Base-by-base conservation (phyloP, 2,113 vertebrate species). In the Periophthalmodon schlosseri region DNA sequence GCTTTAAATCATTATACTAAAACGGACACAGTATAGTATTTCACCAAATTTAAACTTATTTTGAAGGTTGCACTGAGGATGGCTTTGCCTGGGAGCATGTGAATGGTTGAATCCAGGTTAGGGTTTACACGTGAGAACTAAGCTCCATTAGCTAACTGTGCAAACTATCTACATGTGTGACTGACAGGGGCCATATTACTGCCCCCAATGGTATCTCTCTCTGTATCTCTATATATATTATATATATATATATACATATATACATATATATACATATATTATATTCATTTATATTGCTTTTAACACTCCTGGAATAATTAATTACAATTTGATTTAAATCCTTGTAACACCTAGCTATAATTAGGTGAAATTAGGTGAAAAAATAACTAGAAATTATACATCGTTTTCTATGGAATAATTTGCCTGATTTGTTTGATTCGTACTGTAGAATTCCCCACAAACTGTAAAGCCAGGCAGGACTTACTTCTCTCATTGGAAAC, bases 91-190 rank as follows among this genome's bases (percentile, higher is more conserved):
- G 34, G 44, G 5, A 44, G 44, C 49, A 58, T 16, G 18, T 12
- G 47, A 15, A 21, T 8, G 7, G 20, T 60, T 72, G 11, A 76
- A 65, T 67, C 21, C 67, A 68, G 74, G 57, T 68, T 76, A 80
- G 76, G 14, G 21, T 80, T 78, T 74, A 74, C 74, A 78, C 47
- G 76, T 78, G 75, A 75, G 73, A 61, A 24, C 64, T 61, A 82
- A 79, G 50, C 77, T 67, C 63, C 34, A 69, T 66, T 28, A 79
- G 61, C 67, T 47, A 61, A 47, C 39, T 76, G 23, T 28, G 74
- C 54, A 81, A 63, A 67, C 74, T 33, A 63, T 61, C 56, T 68
- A 52, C 63, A 20, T 61, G n/a, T 64, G 63, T 74, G 65, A 74
- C 15, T 5, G 67, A 69, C 24, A 6, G 0, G 50, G 10, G 23